A percentile compares a stretch with the other conserved stretches of the same genome.
phyloP scores from a whole-genome alignment of 2,113 vertebrate genomes.

The Gymnogyps californianus region DNA sequence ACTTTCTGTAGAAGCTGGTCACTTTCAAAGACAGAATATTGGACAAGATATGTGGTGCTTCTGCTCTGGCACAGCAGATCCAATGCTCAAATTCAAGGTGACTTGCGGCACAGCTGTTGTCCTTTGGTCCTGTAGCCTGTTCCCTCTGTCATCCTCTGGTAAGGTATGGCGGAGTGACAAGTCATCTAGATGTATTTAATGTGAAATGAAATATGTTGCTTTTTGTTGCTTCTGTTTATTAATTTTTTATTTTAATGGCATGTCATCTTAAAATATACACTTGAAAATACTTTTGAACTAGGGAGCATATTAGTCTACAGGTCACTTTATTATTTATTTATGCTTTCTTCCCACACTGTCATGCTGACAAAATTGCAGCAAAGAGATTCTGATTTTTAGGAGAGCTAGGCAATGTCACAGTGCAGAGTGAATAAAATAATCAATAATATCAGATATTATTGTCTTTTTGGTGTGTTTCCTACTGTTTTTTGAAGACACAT shows the following conservation, averaged over 20 bases:
- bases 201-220: constrained; percentile 46
- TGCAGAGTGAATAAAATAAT: not conserved
- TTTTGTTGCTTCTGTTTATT: constrained; percentile 51
- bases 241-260: constrained; percentile 73
- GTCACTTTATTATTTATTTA: constrained; percentile 65
- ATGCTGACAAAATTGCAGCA: not conserved
- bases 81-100: not conserved
- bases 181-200: constrained; percentile 35
- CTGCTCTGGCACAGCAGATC: not conserved
- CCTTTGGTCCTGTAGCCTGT: not conserved
- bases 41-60: not conserved
- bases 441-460: not conserved
- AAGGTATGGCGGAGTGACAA: constrained; percentile 24
- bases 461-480: not conserved
- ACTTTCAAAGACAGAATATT: not conserved
- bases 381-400: not conserved
- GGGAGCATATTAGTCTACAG: not conserved
- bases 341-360: not conserved
- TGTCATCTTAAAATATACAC: constrained; percentile 53
- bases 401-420: not conserved
- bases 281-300: constrained; percentile 48
- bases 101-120: not conserved
- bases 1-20: not conserved
- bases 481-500: not conserved
- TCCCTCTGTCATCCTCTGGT: not conserved